Conservation (phyloP, 2,888 invertebrate genomes). For the Lycocerus yunnanus region DNA sequence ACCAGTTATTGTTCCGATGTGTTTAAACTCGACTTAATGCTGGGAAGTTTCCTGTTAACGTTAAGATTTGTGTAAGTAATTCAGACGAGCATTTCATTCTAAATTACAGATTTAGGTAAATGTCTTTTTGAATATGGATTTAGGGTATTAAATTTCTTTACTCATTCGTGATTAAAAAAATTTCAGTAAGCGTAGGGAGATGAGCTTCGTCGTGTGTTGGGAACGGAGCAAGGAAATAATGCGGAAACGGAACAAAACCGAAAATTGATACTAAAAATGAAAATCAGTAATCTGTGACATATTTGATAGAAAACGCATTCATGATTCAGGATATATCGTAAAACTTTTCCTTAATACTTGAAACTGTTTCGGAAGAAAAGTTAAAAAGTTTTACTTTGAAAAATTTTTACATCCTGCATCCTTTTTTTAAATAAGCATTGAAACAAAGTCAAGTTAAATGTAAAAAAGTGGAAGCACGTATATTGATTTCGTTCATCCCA, state of each 20-base stretch:
- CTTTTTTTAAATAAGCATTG: neutral
- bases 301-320: neutral
- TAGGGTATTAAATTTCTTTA: neutral
- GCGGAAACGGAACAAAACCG: neutral
- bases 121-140: neutral
- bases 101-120: neutral
- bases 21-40: conserved; percentile 20
- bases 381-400: neutral
- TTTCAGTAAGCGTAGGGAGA: neutral
- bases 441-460: neutral
- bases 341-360: neutral
- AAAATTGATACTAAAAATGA: neutral
- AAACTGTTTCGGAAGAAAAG: neutral
- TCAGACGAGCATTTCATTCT: conserved; percentile 7
- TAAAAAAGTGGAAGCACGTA: neutral
- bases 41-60: conserved; percentile 11
- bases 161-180: neutral
- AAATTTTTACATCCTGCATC: neutral
- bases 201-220: neutral
- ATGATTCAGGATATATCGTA: neutral
- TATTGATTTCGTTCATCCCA: neutral
- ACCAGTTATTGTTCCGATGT: conserved; percentile 21
- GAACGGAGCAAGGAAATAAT: too few species aligned
- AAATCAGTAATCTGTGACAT: neutral
- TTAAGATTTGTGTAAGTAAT: conserved; percentile 17